Base-by-base conservation (phyloP, 2,797 vertebrate genomes). In the Pantherophis vulpinus region DNA sequence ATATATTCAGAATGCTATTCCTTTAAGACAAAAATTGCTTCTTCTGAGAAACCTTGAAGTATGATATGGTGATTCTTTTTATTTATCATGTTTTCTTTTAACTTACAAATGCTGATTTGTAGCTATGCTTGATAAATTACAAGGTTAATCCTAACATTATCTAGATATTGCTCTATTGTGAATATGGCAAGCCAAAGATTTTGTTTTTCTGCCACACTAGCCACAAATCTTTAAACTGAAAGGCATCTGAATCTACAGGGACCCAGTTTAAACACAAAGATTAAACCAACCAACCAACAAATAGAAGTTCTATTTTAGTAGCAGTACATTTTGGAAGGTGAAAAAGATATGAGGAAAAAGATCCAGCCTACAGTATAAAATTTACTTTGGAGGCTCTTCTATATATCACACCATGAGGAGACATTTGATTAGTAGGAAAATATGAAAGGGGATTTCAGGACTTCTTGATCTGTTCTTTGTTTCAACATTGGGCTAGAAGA, bases 61-160 rank as follows among this genome's bases (percentile, higher is more conserved):
- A 91, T 94, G 63, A 93, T 89, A 87, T 58, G 14, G 92, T 55
- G 93, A 91, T 20, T 56, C 66, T 95, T 20, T 25, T 92, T 92
- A 94, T 94, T 96, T 95, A 92, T 14, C 23, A 32, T 95, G 88
- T 95, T 87, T 94, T 74, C 93, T 91, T 92, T 95, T 94, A 94
- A 66, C 93, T 96, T 66, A 93, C 89, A 96, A 94, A 95, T 2
- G 0, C 27, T 96, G 89, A 95, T 96, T 95, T 95, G 93, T 95
- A 93, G 92, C 93, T 90, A 51, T 88, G 95, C 91, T 86, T 37
- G 92, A 94, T 94, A 95, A 96, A 97, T 96, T 95, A 94, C 29
- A 97, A 95, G 91, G 92, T 13, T 96, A 94, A 93, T 59, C 89
- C 56, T 95, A 94, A 86, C 93, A 66, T 91, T 88, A 79, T 89